Evolutionary conservation across 2,113 vertebrate species (phyloP).

Genomic region (Oncorhynchus mykiss): DNA sequence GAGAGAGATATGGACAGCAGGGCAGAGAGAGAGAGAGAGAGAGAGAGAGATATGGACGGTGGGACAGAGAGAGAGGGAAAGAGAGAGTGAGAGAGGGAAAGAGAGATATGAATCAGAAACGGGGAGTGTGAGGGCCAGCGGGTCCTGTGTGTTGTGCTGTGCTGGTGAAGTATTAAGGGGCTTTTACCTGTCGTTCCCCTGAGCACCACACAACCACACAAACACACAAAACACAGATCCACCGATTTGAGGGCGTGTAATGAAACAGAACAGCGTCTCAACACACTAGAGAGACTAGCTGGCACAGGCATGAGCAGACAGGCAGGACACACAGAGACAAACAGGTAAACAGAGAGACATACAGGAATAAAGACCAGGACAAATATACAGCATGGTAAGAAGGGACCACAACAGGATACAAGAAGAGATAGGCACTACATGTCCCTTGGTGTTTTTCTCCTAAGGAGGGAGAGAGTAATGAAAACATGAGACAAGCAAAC

Average conservation of each 20-base stretch:
- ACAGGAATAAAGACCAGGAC: slow-evolving; percentile 7
- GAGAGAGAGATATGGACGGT: neutral
- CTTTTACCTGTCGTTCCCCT: slow-evolving; percentile 71
- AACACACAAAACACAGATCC: slow-evolving; percentile 72
- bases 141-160: slow-evolving; percentile 27
- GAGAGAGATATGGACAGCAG: slow-evolving; percentile 8
- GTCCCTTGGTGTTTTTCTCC: too few relatives aligned
- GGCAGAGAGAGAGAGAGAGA: slow-evolving; percentile 34
- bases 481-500: slow-evolving; percentile 37
- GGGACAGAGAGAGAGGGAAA: too few relatives aligned
- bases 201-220: slow-evolving; percentile 67
- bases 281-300: slow-evolving; percentile 35
- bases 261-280: slow-evolving; percentile 65
- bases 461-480: slow-evolving; percentile 7
- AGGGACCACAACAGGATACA: slow-evolving; percentile 31
- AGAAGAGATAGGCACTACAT: slow-evolving; percentile 18
- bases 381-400: slow-evolving; percentile 20
- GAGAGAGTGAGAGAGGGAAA: too few relatives aligned
- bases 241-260: slow-evolving; percentile 72
- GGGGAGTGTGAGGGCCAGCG: slow-evolving; percentile 7
- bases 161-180: slow-evolving; percentile 39
- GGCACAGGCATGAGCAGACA: slow-evolving; percentile 27
- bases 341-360: neutral
- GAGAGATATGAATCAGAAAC: too few relatives aligned
- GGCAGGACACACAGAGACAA: too few relatives aligned